Percentiles rank a stretch among this genome's conserved stretches.
Conservation (phyloP, 2,113 vertebrate species). For the Oreochromis niloticus region DNA sequence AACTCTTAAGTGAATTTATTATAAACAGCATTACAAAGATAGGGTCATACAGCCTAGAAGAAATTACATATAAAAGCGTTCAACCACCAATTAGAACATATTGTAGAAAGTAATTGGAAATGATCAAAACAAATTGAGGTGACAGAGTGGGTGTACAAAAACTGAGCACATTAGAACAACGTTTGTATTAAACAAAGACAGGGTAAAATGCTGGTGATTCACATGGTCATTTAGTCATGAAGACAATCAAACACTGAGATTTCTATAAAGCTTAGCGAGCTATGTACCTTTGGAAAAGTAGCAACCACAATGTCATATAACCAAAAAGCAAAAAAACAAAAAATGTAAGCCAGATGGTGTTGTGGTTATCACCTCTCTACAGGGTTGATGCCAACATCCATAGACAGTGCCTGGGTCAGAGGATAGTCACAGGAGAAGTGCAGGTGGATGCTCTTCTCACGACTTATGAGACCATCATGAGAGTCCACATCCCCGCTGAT, state of each 20-base stretch:
- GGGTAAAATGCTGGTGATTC: not conserved
- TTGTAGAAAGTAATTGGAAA: not conserved
- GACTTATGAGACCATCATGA: slow-evolving; percentile 6
- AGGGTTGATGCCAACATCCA: slow-evolving; percentile 48
- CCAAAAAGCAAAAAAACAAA: not conserved
- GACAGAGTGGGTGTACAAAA: not conserved
- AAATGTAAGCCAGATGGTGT: not conserved
- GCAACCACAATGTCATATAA: not conserved
- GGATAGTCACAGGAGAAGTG: slow-evolving; percentile 31
- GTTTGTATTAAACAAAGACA: accelerated
- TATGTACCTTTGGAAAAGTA: not conserved
- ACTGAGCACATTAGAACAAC: not conserved
- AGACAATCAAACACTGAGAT: not conserved
- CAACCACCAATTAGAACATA: not conserved
- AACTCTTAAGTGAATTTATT: not conserved
- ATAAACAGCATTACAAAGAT: not conserved
- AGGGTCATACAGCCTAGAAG: not conserved
- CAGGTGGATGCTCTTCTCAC: slow-evolving; percentile 13
- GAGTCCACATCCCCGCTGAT: slow-evolving; percentile 20
- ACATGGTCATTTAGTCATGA: not conserved
- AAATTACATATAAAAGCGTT: not conserved
- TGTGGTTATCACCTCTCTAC: slow-evolving; percentile 42
- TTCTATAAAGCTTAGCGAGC: not conserved
- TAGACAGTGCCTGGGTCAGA: slow-evolving; percentile 21
- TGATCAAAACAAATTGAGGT: not conserved